These are phyloP conservation scores for Bovichtus diacanthus DNA, from an alignment of 2,797 vertebrate genomes.

Conservation along the genomic window DNA sequence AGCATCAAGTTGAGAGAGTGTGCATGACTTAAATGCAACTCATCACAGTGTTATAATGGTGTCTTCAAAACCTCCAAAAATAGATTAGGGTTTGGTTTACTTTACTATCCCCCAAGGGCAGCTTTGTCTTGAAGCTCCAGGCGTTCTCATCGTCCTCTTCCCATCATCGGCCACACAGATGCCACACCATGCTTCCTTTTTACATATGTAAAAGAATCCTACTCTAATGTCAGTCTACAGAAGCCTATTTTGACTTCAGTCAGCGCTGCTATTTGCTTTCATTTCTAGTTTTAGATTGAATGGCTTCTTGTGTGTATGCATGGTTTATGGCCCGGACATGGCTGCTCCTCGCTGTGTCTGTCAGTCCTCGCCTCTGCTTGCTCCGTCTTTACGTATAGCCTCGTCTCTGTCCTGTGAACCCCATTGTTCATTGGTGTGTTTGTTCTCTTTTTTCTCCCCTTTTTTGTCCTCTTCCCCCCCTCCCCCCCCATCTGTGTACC, in stretches of 20 bases:
- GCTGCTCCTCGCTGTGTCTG: constrained; percentile 66
- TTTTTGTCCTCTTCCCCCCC: constrained; percentile 66
- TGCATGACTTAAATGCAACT: too few relatives aligned
- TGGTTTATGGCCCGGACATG: constrained; percentile 22
- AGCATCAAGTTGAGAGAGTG: too few relatives aligned
- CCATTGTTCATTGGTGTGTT: constrained; percentile 92
- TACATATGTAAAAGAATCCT: neutral
- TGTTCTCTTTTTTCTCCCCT: constrained; percentile 78
- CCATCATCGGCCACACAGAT: constrained; percentile 14
- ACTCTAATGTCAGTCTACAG: neutral
- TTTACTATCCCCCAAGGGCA: neutral
- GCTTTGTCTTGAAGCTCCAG: constrained; percentile 1
- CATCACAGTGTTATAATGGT: neutral
- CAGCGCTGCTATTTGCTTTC: neutral
- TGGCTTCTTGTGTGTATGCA: constrained; percentile 41
- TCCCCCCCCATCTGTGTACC: constrained; percentile 91
- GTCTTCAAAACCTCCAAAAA: neutral
- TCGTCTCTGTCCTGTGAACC: constrained; percentile 82
- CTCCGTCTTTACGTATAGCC: constrained; percentile 69
- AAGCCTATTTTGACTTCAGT: neutral
- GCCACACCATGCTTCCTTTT: neutral
- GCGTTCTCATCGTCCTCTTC: constrained; percentile 17
- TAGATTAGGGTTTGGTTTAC: neutral
- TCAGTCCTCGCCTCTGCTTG: constrained; percentile 68
- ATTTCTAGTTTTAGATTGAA: neutral